Conservation (phyloP, 2,888 invertebrate species). For the Mechanitis mazaeus region DNA sequence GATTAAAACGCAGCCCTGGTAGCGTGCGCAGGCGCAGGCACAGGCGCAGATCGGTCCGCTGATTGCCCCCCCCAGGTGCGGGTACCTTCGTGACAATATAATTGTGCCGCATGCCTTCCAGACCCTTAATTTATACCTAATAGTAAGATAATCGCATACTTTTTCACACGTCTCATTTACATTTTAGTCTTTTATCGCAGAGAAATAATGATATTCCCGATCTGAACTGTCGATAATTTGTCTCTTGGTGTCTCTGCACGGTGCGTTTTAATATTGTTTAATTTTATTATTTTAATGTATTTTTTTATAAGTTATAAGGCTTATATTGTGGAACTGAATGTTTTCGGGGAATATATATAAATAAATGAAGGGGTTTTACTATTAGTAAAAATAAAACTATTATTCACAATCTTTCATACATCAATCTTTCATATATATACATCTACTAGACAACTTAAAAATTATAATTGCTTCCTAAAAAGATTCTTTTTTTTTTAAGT, state of each 20-base stretch:
- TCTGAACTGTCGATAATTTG: slow-evolving; percentile 40
- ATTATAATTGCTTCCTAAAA: too few relatives aligned
- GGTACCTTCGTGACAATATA: slow-evolving; percentile 71
- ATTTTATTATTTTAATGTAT: too few relatives aligned
- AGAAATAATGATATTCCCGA: slow-evolving; percentile 60
- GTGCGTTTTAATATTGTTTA: background rate
- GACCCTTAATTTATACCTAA: slow-evolving; percentile 73
- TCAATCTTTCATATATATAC: too few relatives aligned
- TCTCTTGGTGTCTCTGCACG: slow-evolving; percentile 21
- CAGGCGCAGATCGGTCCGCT: slow-evolving; percentile 41
- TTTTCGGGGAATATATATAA: too few relatives aligned
- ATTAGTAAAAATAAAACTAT: too few relatives aligned
- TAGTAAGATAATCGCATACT: slow-evolving; percentile 70
- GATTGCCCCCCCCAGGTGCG: slow-evolving; percentile 44
- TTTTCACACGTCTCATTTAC: slow-evolving; percentile 72
- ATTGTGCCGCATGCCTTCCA: slow-evolving; percentile 69
- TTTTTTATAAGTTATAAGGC: too few relatives aligned
- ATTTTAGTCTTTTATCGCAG: slow-evolving; percentile 62
- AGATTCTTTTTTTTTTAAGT: too few relatives aligned
- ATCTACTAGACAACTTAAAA: too few relatives aligned
- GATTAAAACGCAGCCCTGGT: slow-evolving; percentile 32
- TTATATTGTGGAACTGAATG: too few relatives aligned
- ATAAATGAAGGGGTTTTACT: too few relatives aligned
- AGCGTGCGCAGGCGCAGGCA: slow-evolving; percentile 53
- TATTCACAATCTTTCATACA: too few relatives aligned